Base-by-base conservation (phyloP, 2,113 vertebrate species). In the Varanus salvator region DNA sequence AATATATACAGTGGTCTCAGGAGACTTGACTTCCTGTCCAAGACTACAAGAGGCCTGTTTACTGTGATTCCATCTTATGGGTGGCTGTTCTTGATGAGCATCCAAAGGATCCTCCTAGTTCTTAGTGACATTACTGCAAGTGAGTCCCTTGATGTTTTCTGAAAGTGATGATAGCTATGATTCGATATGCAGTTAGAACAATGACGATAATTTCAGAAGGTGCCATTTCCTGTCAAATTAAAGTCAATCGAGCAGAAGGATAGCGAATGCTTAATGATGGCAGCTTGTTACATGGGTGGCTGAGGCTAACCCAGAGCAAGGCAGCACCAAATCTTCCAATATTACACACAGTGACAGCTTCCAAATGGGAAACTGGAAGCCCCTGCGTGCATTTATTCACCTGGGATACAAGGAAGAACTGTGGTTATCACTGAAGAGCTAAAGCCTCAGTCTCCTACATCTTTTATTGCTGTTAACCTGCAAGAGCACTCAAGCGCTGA, bases 151-250 rank as follows among this genome's bases (percentile, higher is more conserved):
- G 21, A 75, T 0, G 0, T 21, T 17, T 0, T 0, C 87, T 19
- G 17, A 84, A 64, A 89, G 69, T 17, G 38, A 64, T 89, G 88
- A 89, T 84, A 66, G 17, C 12, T 89, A 57, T 31, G 80, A 38
- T 44, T 68, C 34, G 69, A 75, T 84, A 82, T 54, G 80, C 85
- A 93, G 84, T 14, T 89, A 38, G 90, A 69, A 72, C 3, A 3
- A 89, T 14, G 31, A 21, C 74, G 83, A 77, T 86, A 1, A 77
- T 91, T 75, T 90, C 60, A 77, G 71, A 83, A 87, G 31, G 80
- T 87, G 78, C 78, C 78, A 87, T 84, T 83, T 90, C 78, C 78
- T 82, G 44, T 90, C 90, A 76, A 69, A 87, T 84, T 87, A 87
- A 87, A 69, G 71, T 54, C 85, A 77, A 77, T 44, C 0, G 38